A percentile compares a stretch with the other conserved stretches of the same genome.
phyloP scores from a whole-genome alignment of 2,888 invertebrate species.

The Epistrophe eligans region DNA sequence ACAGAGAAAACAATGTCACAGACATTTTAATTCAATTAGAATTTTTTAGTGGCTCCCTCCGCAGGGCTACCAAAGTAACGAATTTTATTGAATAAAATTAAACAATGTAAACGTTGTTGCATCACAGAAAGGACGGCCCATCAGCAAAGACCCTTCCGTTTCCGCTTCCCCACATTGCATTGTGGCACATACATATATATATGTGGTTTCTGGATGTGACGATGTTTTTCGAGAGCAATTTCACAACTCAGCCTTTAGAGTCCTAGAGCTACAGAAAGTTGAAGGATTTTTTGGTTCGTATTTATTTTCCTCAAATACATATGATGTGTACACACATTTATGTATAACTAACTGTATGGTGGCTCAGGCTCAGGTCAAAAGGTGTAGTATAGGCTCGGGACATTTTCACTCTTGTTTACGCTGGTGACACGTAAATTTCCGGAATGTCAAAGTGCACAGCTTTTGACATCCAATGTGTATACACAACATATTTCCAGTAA shows the following conservation, averaged over 20 bases:
- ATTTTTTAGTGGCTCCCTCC: constrained; percentile 37
- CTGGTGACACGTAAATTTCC: constrained; percentile 43
- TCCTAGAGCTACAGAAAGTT: constrained; percentile 2
- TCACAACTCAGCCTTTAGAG: neutral
- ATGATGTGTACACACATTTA: neutral
- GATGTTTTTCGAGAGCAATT: constrained; percentile 21
- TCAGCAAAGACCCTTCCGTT: neutral
- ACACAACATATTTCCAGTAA: constrained; percentile 54
- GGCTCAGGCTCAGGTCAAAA: constrained; percentile 20
- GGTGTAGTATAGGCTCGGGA: constrained; percentile 23
- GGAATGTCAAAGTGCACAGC: constrained; percentile 53
- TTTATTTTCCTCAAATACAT: constrained; percentile 16
- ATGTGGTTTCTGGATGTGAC: constrained; percentile 19
- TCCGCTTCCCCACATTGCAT: neutral
- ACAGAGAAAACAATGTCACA: constrained; percentile 26
- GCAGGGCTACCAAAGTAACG: constrained; percentile 9
- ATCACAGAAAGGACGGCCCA: constrained; percentile 5
- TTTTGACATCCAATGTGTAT: constrained; percentile 56
- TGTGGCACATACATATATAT: constrained; percentile 3
- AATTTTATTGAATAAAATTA: constrained; percentile 58
- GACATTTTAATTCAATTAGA: constrained; percentile 62
- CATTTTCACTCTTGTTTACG: constrained; percentile 48
- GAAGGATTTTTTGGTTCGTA: constrained; percentile 6
- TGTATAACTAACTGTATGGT: neutral
- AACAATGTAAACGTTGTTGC: constrained; percentile 47